Conservation (phyloP, 2,113 vertebrate species). For the Sterrhoptilus dennistouni region DNA sequence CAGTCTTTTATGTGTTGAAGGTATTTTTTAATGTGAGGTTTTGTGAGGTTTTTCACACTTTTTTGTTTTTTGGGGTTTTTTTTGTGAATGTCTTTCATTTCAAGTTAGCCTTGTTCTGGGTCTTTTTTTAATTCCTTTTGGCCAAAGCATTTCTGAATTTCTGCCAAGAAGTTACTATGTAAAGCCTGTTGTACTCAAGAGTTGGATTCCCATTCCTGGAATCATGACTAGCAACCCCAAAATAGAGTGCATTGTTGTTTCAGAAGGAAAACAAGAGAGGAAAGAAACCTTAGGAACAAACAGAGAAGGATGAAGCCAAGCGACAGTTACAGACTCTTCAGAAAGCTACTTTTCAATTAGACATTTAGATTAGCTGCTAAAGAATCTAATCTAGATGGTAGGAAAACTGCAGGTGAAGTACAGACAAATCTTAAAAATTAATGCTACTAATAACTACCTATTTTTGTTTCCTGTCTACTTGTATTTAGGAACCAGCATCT, state of each 20-base stretch:
- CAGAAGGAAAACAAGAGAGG: slow-evolving; percentile 63
- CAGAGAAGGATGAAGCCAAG: slow-evolving; percentile 54
- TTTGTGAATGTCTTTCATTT: slow-evolving; percentile 16
- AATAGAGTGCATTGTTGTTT: slow-evolving; percentile 72
- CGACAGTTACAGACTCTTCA: slow-evolving; percentile 60
- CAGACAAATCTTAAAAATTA: background rate
- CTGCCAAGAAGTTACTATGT: slow-evolving; percentile 72
- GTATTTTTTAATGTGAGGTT: background rate
- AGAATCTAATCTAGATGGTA: background rate
- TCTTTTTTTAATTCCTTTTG: slow-evolving; percentile 56
- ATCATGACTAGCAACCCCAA: slow-evolving; percentile 73
- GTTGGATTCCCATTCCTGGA: slow-evolving; percentile 70
- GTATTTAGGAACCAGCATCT: background rate
- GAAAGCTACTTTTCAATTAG: slow-evolving; percentile 17
- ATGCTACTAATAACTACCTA: slow-evolving; percentile 11
- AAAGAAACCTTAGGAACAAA: slow-evolving; percentile 69
- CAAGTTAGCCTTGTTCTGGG: slow-evolving; percentile 57
- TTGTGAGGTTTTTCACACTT: background rate
- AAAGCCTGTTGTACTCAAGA: slow-evolving; percentile 70
- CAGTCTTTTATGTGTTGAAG: slow-evolving; percentile 24
- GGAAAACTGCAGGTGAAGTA: slow-evolving; percentile 6
- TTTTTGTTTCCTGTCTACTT: slow-evolving; percentile 37
- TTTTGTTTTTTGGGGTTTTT: background rate
- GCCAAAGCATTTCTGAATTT: slow-evolving; percentile 70
- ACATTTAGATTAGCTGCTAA: slow-evolving; percentile 8